Conservation (phyloP, 2,797 vertebrate species). For the Bradypodion ventrale region DNA sequence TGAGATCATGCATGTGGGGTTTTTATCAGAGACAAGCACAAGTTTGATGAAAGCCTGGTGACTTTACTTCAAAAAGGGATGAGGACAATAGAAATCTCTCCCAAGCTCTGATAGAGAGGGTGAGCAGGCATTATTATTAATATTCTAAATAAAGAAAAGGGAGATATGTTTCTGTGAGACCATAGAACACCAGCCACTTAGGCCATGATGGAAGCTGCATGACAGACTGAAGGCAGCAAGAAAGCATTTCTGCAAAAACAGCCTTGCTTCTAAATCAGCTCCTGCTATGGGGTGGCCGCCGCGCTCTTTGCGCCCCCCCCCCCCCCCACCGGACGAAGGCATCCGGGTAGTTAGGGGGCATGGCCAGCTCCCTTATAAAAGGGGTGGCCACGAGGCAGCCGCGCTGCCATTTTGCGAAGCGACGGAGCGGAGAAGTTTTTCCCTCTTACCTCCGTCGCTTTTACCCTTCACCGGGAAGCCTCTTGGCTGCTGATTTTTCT, state of each 20-base stretch:
- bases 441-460: too few species aligned
- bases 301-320: too few species aligned
- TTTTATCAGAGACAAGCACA: conserved; percentile 63
- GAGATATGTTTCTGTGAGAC: background rate
- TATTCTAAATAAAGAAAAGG: conserved; percentile 34
- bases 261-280: background rate
- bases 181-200: conserved; percentile 33
- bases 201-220: background rate
- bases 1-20: conserved; percentile 49
- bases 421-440: too few species aligned
- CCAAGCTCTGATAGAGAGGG: conserved; percentile 47
- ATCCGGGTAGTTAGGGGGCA: too few species aligned
- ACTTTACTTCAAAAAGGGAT: conserved; percentile 62
- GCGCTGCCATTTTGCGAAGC: too few species aligned
- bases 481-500: too few species aligned
- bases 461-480: too few species aligned
- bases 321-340: too few species aligned
- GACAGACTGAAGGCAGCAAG: conserved; percentile 9
- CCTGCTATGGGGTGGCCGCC: too few species aligned
- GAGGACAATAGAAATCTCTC: conserved; percentile 59
- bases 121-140: conserved; percentile 54
- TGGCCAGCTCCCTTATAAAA: too few species aligned
- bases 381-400: too few species aligned
- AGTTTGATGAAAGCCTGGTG: conserved; percentile 58
- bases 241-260: conserved; percentile 20